Evolutionary conservation across 2,113 vertebrate genomes (phyloP), one percentile per base, ranked within the genome.

Genomic region (Neodontobutis hainanensis): DNA sequence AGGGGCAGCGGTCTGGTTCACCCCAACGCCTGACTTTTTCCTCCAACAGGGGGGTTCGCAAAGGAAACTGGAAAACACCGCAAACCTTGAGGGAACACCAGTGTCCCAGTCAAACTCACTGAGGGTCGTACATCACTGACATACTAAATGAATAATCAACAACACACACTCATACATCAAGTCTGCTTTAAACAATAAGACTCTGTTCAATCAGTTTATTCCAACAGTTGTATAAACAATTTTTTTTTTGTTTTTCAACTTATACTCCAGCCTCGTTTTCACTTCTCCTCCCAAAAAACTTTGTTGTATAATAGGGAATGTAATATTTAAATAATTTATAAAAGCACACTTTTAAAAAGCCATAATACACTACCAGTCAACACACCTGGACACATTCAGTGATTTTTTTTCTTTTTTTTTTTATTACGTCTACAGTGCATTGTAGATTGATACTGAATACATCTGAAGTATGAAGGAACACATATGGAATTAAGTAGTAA

Each of bases 1-100:
- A 38, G 57, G 81, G 81, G 81, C 69, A 68, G 65, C 5, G 44
- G 79, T 70, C 72, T 50, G 61, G 64, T 55, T 16, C n/a, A 34
- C 19, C 58, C 61, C 4, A 52, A 60, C 36, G 35, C 16, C 56
- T 5, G 46, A 14, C 16, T 53, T 14, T 45, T 38, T 38, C 49
- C 60, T 59, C 68, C 72, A 8, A 43, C 6, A 59, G 70, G 81
- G 81, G 55, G 55, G 58, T 68, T 61, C 56, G 16, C 51, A 64
- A 60, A 76, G 67, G 38, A 47, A 65, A 19, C 12, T 47, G 59
- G 84, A 47, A 62, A 68, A 69, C 77, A 80, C 66, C 49, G 46
- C 36, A 32, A 4, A 45, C 61, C 81, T 78, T 74, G 32, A 32
- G 83, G 80, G 87, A 77, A 51, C 44, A 5, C 10, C n/a, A 32